A percentile compares a stretch with the other conserved stretches of the same genome.
phyloP scores from a whole-genome alignment of 2,888 invertebrate species.

The Tholera decimalis region DNA sequence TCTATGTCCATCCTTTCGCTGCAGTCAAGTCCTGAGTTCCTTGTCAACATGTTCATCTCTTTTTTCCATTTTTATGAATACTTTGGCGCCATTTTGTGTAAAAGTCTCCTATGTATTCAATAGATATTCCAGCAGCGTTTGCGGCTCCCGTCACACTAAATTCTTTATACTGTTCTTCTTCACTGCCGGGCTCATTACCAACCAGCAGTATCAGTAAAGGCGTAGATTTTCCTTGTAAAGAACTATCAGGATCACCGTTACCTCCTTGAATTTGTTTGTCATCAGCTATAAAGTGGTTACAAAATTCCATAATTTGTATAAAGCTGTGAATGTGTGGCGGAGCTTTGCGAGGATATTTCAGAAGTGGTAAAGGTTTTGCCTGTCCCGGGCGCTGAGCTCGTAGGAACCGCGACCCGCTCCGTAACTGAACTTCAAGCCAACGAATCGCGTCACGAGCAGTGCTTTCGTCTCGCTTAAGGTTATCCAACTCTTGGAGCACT shows the following conservation, averaged over 20 bases:
- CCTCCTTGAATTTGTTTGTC: conserved; percentile 81
- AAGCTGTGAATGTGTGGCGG: conserved; percentile 92
- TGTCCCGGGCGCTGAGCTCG: conserved; percentile 97
- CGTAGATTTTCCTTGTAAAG: conserved; percentile 80
- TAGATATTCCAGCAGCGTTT: conserved; percentile 95
- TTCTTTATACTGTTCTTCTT: conserved; percentile 91
- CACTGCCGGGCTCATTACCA: conserved; percentile 88
- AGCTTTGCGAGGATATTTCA: conserved; percentile 85
- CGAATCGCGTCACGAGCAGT: conserved; percentile 97
- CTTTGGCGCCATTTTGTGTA: conserved; percentile 96
- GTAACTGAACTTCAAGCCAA: conserved; percentile 97
- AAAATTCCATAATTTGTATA: conserved; percentile 96
- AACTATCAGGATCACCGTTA: conserved; percentile 81
- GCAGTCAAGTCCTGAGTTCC: conserved; percentile 77
- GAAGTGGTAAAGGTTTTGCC: conserved; percentile 93
- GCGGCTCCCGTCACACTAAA: conserved; percentile 95
- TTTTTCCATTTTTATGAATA: conserved; percentile 86
- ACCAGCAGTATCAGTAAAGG: conserved; percentile 95
- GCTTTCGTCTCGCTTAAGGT: conserved; percentile 96
- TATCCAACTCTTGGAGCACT: conserved; percentile 97
- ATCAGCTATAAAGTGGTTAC: conserved; percentile 93
- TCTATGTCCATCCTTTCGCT: conserved; percentile 72
- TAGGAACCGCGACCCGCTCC: conserved; percentile 96
- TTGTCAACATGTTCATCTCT: conserved; percentile 82
- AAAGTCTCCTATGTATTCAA: conserved; percentile 96